These are phyloP conservation scores for Cettia cetti DNA, from an alignment of 2,113 vertebrate genomes.

Conservation along the genomic window DNA sequence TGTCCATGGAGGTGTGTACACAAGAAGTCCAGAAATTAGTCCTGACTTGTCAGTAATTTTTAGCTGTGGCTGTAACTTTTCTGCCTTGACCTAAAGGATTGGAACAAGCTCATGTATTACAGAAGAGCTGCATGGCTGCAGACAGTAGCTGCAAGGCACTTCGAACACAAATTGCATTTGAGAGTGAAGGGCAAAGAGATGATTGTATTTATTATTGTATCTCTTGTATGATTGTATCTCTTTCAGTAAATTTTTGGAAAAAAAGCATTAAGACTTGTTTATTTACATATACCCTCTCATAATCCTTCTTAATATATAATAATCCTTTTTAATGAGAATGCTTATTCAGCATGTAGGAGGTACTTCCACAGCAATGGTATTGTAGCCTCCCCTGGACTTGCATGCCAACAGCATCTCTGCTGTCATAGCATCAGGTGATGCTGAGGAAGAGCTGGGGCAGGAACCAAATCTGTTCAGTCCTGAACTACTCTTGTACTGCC, in stretches of 20 bases:
- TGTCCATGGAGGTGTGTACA: not conserved
- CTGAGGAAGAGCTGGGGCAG: not conserved
- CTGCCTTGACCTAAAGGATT: not conserved
- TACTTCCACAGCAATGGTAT: fast-evolving
- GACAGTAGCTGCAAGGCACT: not conserved
- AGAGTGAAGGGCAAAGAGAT: not conserved
- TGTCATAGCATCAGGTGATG: fast-evolving
- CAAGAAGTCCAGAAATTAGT: not conserved
- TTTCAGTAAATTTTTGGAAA: not conserved
- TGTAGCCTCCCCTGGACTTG: not conserved
- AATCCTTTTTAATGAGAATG: not conserved
- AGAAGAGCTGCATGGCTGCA: not conserved
- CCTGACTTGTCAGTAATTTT: not conserved
- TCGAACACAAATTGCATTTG: not conserved
- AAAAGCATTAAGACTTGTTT: not conserved
- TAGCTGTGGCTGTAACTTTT: not conserved
- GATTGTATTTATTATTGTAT: not conserved
- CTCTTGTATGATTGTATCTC: no score
- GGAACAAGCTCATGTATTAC: not conserved
- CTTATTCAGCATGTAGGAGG: not conserved
- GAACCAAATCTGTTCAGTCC: not conserved
- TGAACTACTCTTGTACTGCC: not conserved
- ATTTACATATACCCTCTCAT: not conserved
- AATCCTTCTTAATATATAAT: not conserved
- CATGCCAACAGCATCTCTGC: not conserved